phyloP scores from a whole-genome alignment of 2,888 invertebrate genomes.

The Phyto melanocephala region DNA sequence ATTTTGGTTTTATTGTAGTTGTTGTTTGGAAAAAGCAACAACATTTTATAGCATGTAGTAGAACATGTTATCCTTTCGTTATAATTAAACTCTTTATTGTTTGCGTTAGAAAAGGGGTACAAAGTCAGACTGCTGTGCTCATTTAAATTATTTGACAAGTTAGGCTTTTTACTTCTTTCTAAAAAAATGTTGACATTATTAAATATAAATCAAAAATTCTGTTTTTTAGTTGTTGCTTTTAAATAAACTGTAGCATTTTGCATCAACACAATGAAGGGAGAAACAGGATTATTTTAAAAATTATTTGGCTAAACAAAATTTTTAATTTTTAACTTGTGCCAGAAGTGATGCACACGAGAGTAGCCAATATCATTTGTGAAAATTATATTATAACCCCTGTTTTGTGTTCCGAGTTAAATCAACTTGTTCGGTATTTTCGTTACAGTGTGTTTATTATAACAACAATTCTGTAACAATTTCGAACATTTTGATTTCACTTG shows the following conservation, averaged over 20 bases:
- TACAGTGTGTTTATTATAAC: too few relatives aligned
- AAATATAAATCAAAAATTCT: conserved; percentile 33
- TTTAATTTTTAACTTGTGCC: conserved; percentile 24
- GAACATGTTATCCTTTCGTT: conserved; percentile 54
- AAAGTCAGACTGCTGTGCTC: background rate
- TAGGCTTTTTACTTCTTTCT: conserved; percentile 28
- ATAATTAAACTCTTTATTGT: conserved; percentile 19
- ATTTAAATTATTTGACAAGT: conserved; percentile 41
- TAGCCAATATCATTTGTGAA: too few relatives aligned
- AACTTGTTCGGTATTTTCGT: too few relatives aligned
- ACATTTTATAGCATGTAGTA: conserved; percentile 8
- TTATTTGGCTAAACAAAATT: conserved; percentile 23
- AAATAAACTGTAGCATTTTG: background rate
- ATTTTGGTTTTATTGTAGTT: background rate
- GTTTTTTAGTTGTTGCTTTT: background rate
- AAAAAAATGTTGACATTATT: background rate
- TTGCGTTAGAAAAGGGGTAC: background rate
- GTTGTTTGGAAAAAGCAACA: conserved; percentile 11
- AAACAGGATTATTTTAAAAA: background rate
- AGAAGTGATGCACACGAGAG: background rate
- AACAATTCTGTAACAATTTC: too few relatives aligned
- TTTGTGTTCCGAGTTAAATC: too few relatives aligned
- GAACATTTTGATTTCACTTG: too few relatives aligned
- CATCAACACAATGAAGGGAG: background rate
- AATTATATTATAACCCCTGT: too few relatives aligned